These are phyloP conservation scores for Limulus polyphemus DNA, from an alignment of 2,888 invertebrate genomes.

Conservation along the genomic window DNA sequence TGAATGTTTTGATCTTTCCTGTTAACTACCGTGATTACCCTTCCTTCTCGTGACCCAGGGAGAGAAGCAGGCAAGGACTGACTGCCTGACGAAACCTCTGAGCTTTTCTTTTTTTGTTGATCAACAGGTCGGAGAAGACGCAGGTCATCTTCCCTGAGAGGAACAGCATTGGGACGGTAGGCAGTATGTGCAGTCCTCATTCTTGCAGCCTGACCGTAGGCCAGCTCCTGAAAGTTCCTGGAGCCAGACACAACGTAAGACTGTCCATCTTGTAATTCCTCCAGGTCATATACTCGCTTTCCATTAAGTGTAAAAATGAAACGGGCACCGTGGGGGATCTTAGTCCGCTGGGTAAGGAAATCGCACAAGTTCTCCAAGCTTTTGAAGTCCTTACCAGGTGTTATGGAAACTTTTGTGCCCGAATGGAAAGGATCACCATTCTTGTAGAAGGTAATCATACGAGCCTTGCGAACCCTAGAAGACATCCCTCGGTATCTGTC, in stretches of 20 bases:
- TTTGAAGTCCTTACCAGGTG: conserved; percentile 73
- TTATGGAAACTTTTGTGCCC: conserved; percentile 74
- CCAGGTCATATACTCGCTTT: conserved; percentile 64
- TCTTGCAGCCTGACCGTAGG: conserved; percentile 23
- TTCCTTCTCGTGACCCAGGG: conserved; percentile 54
- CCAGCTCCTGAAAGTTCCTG: conserved; percentile 57
- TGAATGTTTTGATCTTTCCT: conserved; percentile 80
- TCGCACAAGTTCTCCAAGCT: conserved; percentile 73
- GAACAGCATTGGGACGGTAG: conserved; percentile 11
- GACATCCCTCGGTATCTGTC: neutral
- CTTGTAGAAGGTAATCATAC: conserved; percentile 74
- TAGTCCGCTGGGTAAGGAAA: conserved; percentile 72
- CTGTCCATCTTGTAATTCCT: conserved; percentile 77
- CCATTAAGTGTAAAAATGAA: conserved; percentile 89
- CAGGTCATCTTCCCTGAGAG: conserved; percentile 24
- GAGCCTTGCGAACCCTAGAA: conserved; percentile 28
- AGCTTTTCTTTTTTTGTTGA: neutral
- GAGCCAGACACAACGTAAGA: conserved; percentile 86
- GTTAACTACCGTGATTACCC: conserved; percentile 84
- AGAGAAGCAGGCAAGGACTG: conserved; percentile 37
- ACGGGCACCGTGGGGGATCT: conserved; percentile 73
- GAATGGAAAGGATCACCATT: conserved; percentile 89
- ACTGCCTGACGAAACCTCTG: conserved; percentile 8
- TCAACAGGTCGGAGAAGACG: conserved; percentile 21
- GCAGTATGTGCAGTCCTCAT: conserved; percentile 12